Evolutionary conservation across 2,113 vertebrate genomes (phyloP).

Genomic region (Carlito syrichta): DNA sequence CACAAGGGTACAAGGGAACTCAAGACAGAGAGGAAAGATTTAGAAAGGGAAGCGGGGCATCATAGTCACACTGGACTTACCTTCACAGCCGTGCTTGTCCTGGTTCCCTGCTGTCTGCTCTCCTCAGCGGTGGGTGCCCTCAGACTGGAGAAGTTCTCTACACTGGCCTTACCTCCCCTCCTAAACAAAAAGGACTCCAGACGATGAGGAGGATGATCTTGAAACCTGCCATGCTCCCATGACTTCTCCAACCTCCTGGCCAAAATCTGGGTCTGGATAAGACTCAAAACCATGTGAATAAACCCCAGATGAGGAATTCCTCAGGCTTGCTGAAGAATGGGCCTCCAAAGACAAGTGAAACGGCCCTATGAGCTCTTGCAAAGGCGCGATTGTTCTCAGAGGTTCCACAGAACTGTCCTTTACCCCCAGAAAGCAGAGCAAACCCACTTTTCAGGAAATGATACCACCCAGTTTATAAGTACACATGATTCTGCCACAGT

Average conservation of each 20-base stretch:
- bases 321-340: neutral
- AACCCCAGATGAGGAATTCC: neutral
- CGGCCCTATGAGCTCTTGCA: neutral
- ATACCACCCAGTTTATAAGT: constrained; percentile 13
- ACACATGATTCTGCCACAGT: neutral
- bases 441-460: constrained; percentile 41
- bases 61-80: neutral
- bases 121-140: neutral
- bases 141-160: neutral
- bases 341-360: neutral
- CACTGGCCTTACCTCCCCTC: neutral
- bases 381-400: neutral
- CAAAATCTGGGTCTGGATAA: neutral
- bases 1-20: neutral
- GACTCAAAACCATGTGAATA: neutral
- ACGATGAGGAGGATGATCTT: no score
- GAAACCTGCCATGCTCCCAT: neutral
- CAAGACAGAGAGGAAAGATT: neutral
- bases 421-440: neutral
- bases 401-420: constrained; percentile 13
- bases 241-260: neutral
- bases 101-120: neutral
- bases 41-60: neutral
- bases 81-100: neutral
- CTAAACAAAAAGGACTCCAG: neutral